Evolutionary conservation across 2,888 invertebrate species (phyloP), one percentile per base, ranked within the genome.

Genomic region (Adelognathus sp.): DNA sequence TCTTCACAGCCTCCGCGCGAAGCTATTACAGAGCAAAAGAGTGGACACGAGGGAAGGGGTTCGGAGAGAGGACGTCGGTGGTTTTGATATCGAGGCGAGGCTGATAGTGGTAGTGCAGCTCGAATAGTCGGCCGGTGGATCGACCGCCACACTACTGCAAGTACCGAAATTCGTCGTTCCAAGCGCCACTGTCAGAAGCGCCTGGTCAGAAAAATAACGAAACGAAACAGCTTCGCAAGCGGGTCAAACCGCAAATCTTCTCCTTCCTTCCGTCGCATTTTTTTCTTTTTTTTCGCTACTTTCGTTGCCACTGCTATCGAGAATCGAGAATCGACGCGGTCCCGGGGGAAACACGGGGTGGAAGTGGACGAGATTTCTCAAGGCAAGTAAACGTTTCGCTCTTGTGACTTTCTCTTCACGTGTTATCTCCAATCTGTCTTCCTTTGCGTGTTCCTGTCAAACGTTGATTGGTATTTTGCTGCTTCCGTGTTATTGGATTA

Each of bases 221-320:
- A 81, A 79, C 74, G 71, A 76, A 79, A 71, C 56, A 60, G 41
- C 33, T 52, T 41, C 36, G 71, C 67, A 79, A 79, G 54, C 74
- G 71, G 79, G 76, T 69, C 70, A 67, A 75, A 56, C 63, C 63
- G 67, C 70, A 76, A 79, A 74, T 76, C 71, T 79, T 79, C 70
- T 63, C 74, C 66, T 76, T 76, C 67, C 61, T 64, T 64, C 71
- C 21, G 72, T 66, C 33, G 21, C 36, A 50, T 27, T 5, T 4
- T 24, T 36, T 67, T 29, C 7, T 4, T 18, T 11, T 56, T 21
- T 70, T 39, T 16, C 18, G 31, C 24, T 63, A 5, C 27, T 4
- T 29, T 61, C 50, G 27, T 63, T 24, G 9, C 7, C 6, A n/a
- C 56, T 64, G 16, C 29, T 14, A 27, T 41, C 16, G 16, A 31